Base-by-base conservation (phyloP, 2,797 vertebrate species). In the Gymnothorax reevesii region DNA sequence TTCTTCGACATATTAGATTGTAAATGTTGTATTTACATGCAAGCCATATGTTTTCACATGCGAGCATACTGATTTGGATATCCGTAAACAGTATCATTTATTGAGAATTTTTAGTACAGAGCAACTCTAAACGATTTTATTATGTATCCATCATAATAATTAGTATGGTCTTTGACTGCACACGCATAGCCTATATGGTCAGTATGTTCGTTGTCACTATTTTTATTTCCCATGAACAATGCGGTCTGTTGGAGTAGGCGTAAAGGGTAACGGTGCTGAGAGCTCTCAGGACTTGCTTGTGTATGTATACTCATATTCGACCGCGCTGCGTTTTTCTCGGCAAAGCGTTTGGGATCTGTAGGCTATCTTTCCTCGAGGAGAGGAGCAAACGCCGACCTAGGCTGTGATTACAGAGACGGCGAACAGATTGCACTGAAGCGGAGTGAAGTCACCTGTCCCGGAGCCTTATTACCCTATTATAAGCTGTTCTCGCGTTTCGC, bases 381-480 rank as follows among this genome's bases (percentile, higher is more conserved):
- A 75, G 75, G 33, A 10, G 42, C 69, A 59, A 83, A 79, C 60
- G 87, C 89, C 87, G 86, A 57, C 66, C 20, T 66, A 66, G 20
- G 83, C 83, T 79, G 62, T 75, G 85, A 42, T 42, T 42, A 42
- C 33, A 84, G 79, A 87, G 54, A 42, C 83, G 59, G 77, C 86
- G 60, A 84, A 84, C 75, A 84, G 84, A 64, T 66, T 62, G 79
- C 25, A 55, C 66, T 71, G 69, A 60, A 69, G 64, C 13, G 33
- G 33, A 42, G 33, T 42, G 33, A 42, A 42, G 69, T 60, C 60
- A 42, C 83, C 71, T 42, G 57, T 82, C 22, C 77, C 57, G 0
- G 9, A 91, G 88, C 69, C 83, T 85, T 42, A 83, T 69, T 66
- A 54, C 84, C 89, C 92, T 94, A 92, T 92, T 95, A 87, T 92